phyloP scores from a whole-genome alignment of 2,888 invertebrate genomes.

The Erynnis tages region DNA sequence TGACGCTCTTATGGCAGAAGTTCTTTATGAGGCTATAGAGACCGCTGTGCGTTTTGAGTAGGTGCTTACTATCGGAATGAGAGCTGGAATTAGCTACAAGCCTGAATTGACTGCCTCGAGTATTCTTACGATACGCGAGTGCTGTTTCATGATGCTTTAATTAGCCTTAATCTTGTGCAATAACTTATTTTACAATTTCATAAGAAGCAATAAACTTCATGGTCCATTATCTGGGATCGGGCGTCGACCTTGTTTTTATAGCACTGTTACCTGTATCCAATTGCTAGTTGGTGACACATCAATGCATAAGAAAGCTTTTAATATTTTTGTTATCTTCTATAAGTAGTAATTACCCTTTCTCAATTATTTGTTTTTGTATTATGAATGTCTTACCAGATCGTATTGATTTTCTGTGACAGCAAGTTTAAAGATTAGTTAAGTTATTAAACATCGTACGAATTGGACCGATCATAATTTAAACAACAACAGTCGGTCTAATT shows the following conservation, averaged over 20 bases:
- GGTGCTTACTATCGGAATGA: background rate
- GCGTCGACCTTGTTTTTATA: constrained; percentile 2
- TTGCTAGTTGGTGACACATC: constrained; percentile 3
- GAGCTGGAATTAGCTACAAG: background rate
- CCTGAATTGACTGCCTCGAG: background rate
- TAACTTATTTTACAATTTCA: constrained; percentile 5
- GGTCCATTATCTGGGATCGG: constrained; percentile 10
- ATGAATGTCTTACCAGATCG: background rate
- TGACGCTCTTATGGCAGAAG: constrained; percentile 3
- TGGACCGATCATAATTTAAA: constrained; percentile 12
- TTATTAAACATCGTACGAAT: constrained; percentile 9
- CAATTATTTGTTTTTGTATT: background rate
- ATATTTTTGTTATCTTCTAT: background rate
- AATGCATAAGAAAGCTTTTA: background rate
- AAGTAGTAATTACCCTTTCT: background rate
- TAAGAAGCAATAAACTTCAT: constrained; percentile 2
- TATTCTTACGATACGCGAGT: background rate
- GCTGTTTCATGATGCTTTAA: constrained; percentile 5
- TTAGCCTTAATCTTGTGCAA: constrained; percentile 8
- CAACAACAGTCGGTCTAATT: constrained; percentile 10
- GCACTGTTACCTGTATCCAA: background rate
- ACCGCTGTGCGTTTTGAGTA: background rate
- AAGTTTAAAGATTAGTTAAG: background rate
- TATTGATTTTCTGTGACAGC: constrained; percentile 4
- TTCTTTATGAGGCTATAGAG: constrained; percentile 1